phyloP scores from a whole-genome alignment of 1,140 invertebrate species.

The Drosophila baimaii region DNA sequence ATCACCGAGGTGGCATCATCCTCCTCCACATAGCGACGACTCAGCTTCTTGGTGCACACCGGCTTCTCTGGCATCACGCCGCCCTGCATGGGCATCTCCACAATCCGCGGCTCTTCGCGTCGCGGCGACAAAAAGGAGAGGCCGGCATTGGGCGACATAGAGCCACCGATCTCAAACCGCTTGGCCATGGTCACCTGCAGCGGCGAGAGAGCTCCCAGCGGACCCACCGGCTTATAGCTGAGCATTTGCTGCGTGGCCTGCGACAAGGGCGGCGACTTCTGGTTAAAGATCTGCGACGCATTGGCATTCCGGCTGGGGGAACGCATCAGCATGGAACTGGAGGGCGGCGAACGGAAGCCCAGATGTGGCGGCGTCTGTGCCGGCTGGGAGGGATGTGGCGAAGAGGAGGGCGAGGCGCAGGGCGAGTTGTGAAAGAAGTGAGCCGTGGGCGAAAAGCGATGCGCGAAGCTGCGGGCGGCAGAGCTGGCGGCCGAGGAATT shows the following conservation, averaged over 20 bases:
- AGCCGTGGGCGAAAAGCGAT: conserved; percentile 64
- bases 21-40: conserved; percentile 81
- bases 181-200: conserved; percentile 79
- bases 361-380: conserved; percentile 65
- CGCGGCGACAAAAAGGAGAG: conserved; percentile 75
- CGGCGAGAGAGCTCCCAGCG: conserved; percentile 74
- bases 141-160: conserved; percentile 74
- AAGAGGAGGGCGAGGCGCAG: conserved; percentile 79
- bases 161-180: conserved; percentile 76
- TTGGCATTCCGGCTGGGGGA: conserved; percentile 72
- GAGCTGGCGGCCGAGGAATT: conserved; percentile 50
- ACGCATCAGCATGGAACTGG: conserved; percentile 75
- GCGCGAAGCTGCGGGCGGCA: conserved; percentile 53
- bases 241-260: conserved; percentile 82
- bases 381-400: conserved; percentile 69
- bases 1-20: conserved; percentile 84
- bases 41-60: conserved; percentile 77
- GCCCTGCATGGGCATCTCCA: conserved; percentile 78
- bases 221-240: conserved; percentile 75
- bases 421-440: conserved; percentile 80
- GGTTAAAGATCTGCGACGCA: conserved; percentile 65
- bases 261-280: conserved; percentile 79
- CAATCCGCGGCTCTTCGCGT: conserved; percentile 72
- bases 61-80: conserved; percentile 74
- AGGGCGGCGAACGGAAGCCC: conserved; percentile 84